Percentiles rank a stretch among this genome's conserved stretches.
Conservation (phyloP, 2,113 vertebrate species). For the Isichthys henryi region DNA sequence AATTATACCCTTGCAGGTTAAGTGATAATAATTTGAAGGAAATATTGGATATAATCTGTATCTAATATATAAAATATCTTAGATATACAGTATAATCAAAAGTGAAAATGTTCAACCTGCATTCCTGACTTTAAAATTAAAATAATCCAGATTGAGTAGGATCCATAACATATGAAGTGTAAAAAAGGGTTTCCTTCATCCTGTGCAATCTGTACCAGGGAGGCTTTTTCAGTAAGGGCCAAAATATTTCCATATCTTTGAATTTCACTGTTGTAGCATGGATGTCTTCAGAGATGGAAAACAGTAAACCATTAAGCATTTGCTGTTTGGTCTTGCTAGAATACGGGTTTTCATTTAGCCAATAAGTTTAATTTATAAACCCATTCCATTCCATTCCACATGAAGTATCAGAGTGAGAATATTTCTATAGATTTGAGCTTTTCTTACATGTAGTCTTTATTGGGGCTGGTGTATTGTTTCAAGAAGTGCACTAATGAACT, state of each 20-base stretch:
- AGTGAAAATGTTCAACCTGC: not conserved
- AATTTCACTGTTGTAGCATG: not conserved
- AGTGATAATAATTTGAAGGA: not conserved
- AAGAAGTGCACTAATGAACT: not conserved
- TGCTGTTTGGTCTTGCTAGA: not conserved
- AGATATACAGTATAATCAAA: not conserved
- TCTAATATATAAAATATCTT: too few species aligned
- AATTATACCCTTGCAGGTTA: slow-evolving; percentile 27
- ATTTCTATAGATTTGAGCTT: not conserved
- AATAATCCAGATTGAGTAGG: not conserved
- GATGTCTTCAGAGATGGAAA: not conserved
- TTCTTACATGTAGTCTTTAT: not conserved
- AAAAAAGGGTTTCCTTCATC: not conserved
- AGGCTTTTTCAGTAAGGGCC: not conserved
- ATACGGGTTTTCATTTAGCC: not conserved
- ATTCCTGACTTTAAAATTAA: not conserved
- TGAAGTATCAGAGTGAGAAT: not conserved
- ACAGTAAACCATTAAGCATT: not conserved
- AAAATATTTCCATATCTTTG: not conserved
- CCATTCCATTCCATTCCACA: too few species aligned
- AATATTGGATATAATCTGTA: too few species aligned
- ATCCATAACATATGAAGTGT: not conserved
- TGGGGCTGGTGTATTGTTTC: not conserved
- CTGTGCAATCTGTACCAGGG: not conserved
- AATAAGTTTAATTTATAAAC: not conserved